Conservation (phyloP, 2,797 vertebrate genomes). For the Lutra lutra region DNA sequence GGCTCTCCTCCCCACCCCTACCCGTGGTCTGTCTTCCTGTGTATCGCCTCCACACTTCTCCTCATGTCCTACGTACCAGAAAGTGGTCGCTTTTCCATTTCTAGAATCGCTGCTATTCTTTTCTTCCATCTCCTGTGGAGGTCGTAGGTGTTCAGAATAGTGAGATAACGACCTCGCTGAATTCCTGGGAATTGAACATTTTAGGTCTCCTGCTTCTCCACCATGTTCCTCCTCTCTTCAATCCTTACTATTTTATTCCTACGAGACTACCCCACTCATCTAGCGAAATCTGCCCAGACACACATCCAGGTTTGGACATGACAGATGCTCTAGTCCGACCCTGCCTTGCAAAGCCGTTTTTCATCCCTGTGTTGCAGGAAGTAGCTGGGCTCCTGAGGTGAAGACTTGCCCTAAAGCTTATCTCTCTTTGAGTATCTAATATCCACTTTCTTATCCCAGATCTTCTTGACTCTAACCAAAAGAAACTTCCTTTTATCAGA, state of each 20-base stretch:
- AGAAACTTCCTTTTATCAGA: background rate
- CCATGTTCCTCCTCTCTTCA: background rate
- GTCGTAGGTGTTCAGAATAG: too few species aligned
- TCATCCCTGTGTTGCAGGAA: too few species aligned
- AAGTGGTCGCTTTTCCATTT: too few species aligned
- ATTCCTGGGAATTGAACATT: too few species aligned
- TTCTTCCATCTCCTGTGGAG: too few species aligned
- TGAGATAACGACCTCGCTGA: too few species aligned
- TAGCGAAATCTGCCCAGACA: background rate
- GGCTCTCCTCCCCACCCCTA: too few species aligned
- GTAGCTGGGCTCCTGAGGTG: background rate
- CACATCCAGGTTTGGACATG: accelerated
- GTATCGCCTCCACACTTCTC: too few species aligned
- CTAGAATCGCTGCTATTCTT: too few species aligned
- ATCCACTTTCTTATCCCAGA: background rate
- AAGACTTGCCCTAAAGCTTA: background rate
- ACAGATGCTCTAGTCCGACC: accelerated
- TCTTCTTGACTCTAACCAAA: background rate
- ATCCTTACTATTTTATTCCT: background rate
- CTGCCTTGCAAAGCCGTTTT: accelerated
- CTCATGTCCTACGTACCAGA: too few species aligned
- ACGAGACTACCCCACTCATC: accelerated
- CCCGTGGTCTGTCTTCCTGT: too few species aligned
- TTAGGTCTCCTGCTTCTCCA: too few species aligned
- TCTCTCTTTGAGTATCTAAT: background rate